Base-by-base conservation (phyloP, 2,797 vertebrate species). In the Hippoglossus hippoglossus region DNA sequence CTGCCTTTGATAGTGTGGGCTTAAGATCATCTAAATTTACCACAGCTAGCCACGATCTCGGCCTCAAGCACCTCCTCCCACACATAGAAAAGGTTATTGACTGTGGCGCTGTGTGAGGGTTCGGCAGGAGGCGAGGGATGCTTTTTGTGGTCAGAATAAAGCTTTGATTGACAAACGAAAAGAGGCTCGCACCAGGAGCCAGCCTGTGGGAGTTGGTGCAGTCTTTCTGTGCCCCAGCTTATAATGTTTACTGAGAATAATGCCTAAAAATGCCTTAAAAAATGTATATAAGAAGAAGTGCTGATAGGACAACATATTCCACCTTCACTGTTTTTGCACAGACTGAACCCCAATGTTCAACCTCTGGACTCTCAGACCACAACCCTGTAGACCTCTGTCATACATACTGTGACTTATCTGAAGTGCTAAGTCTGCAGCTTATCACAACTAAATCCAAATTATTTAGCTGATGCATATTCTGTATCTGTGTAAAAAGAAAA, bases 111-210 rank as follows among this genome's bases (percentile, higher is more conserved):
- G 0, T 8, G 6, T 58, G 36, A 61, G 64, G 67, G 47, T 62
- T 86, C 24, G 74, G 56, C 58, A 73, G 66, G 84, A 76, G 73
- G 56, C 7, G 3, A 71, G 26, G 50, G 70, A 77, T 63, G 76
- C 36, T 70, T 81, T 82, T 77, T 90, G 83, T 87, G 81, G 88
- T 85, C 64, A 53, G 71, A 47, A 36, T 61, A 60, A 85, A 72
- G 57, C 63, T 61, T n/a, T 61, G 54, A 67, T 31, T 31, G 28
- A 31, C 28, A 31, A 31, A 31, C 28, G 28, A 31, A 8, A 31
- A 31, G 28, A 31, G 26, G 26, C 26, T 6, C 6, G 26, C 6
- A 6, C 26, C 26, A 28, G 26, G 6, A 28, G 41, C n/a, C 25
- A 69, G 26, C 34, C 57, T 63, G 26, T 39, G 46, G 34, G 46